Evolutionary conservation across 23 tunicate species (phyloP).

Genomic region (Oikopleura dioica): DNA sequence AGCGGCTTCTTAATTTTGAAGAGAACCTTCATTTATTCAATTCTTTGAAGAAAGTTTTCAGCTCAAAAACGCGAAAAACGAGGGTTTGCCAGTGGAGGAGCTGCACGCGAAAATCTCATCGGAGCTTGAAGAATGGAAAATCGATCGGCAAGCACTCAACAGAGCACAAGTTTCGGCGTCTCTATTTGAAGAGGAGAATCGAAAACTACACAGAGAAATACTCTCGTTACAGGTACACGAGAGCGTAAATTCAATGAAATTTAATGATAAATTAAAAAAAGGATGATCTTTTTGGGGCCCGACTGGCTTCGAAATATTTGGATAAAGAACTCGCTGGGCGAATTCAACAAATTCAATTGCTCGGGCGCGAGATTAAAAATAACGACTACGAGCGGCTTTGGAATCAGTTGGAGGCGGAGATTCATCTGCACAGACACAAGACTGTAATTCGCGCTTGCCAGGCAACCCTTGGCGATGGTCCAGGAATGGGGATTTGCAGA

Average conservation of each 20-base stretch:
- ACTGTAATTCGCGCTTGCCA: conserved; percentile 72
- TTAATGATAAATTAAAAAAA: conserved; percentile 18
- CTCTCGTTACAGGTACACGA: not conserved
- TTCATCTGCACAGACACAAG: conserved; percentile 84
- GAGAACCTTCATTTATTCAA: too few relatives aligned
- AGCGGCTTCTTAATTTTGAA: too few relatives aligned
- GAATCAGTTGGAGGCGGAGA: conserved; percentile 88
- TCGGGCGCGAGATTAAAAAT: conserved; percentile 53
- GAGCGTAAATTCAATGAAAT: too few relatives aligned
- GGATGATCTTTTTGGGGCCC: conserved; percentile 59
- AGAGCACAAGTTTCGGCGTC: not conserved
- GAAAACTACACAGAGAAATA: not conserved
- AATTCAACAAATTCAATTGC: conserved; percentile 79
- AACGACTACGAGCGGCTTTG: conserved; percentile 79
- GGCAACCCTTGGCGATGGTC: too few relatives aligned
- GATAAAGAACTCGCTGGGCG: conserved; percentile 98
- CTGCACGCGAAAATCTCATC: not conserved
- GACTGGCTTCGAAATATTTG: conserved; percentile 70
- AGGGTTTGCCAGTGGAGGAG: not conserved
- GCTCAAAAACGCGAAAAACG: not conserved
- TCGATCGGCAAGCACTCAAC: not conserved
- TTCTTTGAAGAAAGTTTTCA: not conserved
- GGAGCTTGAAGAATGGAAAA: not conserved
- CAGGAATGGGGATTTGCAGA: too few relatives aligned
- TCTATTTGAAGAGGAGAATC: not conserved